Evolutionary conservation across 1,140 invertebrate species (phyloP).

Genomic region (Lepidurus arcticus): DNA sequence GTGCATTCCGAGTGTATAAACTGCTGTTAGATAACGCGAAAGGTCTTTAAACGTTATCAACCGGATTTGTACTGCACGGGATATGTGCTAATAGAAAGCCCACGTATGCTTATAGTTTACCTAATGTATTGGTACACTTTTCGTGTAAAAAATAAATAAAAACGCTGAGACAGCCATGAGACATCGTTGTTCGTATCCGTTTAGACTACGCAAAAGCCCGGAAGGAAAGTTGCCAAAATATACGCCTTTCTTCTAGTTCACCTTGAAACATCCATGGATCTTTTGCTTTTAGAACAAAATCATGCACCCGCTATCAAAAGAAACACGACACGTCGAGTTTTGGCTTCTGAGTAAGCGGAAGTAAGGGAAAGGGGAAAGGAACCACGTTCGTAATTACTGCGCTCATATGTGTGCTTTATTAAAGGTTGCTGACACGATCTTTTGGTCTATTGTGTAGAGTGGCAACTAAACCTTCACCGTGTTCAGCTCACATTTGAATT

Average conservation of each 20-base stretch:
- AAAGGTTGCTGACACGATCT: background rate
- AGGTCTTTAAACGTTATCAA: too few species aligned
- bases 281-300: background rate
- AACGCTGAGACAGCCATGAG: too few species aligned
- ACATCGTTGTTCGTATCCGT: background rate
- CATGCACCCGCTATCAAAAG: background rate
- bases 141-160: too few species aligned
- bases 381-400: background rate
- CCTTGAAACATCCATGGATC: conserved; percentile 8
- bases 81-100: too few species aligned
- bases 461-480: too few species aligned
- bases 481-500: too few species aligned
- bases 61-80: too few species aligned
- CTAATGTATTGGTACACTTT: too few species aligned
- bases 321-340: background rate
- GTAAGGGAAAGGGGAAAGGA: background rate
- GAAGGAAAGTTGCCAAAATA: background rate
- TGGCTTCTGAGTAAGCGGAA: background rate
- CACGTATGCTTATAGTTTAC: too few species aligned
- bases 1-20: too few species aligned
- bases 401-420: background rate
- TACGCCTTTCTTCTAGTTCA: conserved; percentile 1
- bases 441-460: too few species aligned
- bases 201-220: background rate
- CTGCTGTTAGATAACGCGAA: too few species aligned